These are phyloP conservation scores for Eulemur macaco DNA, from an alignment of 2,113 vertebrate genomes.

Conservation along the genomic window DNA sequence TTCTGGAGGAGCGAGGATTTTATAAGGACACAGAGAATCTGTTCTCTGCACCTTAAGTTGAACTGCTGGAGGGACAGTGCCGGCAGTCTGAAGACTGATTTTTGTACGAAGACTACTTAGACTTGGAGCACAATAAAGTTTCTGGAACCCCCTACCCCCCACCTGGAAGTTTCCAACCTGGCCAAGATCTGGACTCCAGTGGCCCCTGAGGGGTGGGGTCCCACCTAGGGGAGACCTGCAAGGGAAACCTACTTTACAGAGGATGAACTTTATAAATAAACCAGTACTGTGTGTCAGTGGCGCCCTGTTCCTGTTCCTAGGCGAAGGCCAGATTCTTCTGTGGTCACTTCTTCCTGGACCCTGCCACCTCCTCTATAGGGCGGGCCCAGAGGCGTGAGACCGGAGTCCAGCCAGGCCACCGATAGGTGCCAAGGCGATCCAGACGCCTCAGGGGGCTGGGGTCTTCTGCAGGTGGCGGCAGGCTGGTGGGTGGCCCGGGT, in stretches of 20 bases:
- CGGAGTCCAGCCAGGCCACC: not conserved
- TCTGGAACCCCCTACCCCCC: not conserved
- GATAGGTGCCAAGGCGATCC: not conserved
- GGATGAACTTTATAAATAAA: not conserved
- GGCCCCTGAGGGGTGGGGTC: not conserved
- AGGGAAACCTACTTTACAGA: not conserved
- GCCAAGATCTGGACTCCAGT: not conserved
- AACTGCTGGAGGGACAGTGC: conserved; percentile 64
- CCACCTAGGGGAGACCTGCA: not conserved
- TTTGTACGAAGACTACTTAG: conserved; percentile 87
- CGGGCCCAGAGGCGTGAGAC: not conserved
- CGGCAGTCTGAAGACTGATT: conserved; percentile 90
- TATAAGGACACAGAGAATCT: conserved; percentile 68
- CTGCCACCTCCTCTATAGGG: not conserved
- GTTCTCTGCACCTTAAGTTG: conserved; percentile 79
- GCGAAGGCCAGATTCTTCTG: not conserved
- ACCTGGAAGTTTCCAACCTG: not conserved
- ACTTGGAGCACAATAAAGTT: conserved; percentile 62
- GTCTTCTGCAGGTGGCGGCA: accelerated
- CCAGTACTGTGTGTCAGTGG: not conserved
- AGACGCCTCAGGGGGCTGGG: not conserved
- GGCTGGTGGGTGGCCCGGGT: too few relatives aligned
- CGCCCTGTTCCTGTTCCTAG: not conserved
- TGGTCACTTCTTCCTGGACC: not conserved
- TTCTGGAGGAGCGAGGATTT: conserved; percentile 58